Conservation (phyloP, 2,113 vertebrate species). For the Monopterus albus region DNA sequence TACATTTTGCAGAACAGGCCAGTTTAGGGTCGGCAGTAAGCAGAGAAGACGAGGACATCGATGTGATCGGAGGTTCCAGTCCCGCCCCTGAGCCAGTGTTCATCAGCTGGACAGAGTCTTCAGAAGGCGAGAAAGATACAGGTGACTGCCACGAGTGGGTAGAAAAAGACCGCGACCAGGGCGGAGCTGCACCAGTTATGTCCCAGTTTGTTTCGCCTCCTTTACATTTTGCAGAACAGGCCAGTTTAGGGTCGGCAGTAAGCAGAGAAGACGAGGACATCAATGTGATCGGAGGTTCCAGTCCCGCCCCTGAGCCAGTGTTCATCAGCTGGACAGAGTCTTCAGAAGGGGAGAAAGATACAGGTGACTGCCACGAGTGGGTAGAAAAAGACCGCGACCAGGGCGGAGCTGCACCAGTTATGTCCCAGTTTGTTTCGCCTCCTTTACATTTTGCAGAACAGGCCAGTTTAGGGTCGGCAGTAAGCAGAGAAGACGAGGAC, state of each 20-base stretch:
- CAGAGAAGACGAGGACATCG: constrained; percentile 58
- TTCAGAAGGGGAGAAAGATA: too few species aligned
- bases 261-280: constrained; percentile 55
- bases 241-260: background rate
- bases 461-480: background rate
- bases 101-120: constrained; percentile 46
- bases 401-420: background rate
- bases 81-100: constrained; percentile 30
- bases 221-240: background rate
- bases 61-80: constrained; percentile 64
- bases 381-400: background rate
- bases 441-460: background rate
- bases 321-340: constrained; percentile 42
- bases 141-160: too few species aligned
- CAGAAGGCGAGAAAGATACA: too few species aligned
- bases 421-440: too few species aligned
- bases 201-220: too few species aligned
- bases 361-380: too few species aligned
- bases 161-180: background rate
- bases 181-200: background rate
- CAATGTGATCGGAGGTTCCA: constrained; percentile 65
- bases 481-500: constrained; percentile 46
- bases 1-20: background rate
- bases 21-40: background rate
- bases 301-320: constrained; percentile 37